Percentiles rank a stretch among this genome's conserved stretches.
phyloP scores from a whole-genome alignment of 2,888 invertebrate species.

The Auanema sp. region DNA sequence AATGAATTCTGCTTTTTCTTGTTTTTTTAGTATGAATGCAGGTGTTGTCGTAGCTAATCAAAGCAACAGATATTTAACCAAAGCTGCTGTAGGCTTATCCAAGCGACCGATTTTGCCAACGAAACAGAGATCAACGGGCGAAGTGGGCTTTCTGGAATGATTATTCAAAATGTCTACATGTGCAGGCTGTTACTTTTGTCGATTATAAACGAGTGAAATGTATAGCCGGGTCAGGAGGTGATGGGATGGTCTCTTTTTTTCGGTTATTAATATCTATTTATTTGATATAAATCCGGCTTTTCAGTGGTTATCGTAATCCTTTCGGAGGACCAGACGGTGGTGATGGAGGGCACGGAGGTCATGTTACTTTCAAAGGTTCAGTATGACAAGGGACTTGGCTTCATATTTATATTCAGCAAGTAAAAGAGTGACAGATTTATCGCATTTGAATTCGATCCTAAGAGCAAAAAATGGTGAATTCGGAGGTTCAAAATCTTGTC shows the following conservation, averaged over 20 bases:
- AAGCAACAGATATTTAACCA: neutral
- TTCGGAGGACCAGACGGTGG: conserved; percentile 92
- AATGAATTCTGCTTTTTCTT: too few species aligned
- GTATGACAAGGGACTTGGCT: neutral
- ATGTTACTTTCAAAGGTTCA: conserved; percentile 54
- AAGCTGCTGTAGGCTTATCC: conserved; percentile 16
- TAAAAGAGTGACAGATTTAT: conserved; percentile 46
- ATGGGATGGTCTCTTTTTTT: conserved; percentile 86
- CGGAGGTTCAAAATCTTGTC: conserved; percentile 44
- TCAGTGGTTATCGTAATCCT: conserved; percentile 79
- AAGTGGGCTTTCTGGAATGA: conserved; percentile 18
- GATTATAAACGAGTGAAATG: conserved; percentile 65
- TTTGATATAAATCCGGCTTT: neutral
- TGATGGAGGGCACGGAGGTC: conserved; percentile 79
- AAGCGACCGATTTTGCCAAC: conserved; percentile 39
- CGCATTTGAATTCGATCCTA: conserved; percentile 42
- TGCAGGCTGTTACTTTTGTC: conserved; percentile 48
- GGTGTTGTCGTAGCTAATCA: too few species aligned
- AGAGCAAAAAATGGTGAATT: conserved; percentile 50
- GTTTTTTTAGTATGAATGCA: too few species aligned
- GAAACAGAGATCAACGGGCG: conserved; percentile 43
- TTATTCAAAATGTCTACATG: neutral
- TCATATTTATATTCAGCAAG: conserved; percentile 35
- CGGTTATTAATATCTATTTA: conserved; percentile 3
- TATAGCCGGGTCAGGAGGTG: conserved; percentile 85